Evolutionary conservation across 2,888 invertebrate species (phyloP).

Genomic region (Scaptomyza caliginosa): DNA sequence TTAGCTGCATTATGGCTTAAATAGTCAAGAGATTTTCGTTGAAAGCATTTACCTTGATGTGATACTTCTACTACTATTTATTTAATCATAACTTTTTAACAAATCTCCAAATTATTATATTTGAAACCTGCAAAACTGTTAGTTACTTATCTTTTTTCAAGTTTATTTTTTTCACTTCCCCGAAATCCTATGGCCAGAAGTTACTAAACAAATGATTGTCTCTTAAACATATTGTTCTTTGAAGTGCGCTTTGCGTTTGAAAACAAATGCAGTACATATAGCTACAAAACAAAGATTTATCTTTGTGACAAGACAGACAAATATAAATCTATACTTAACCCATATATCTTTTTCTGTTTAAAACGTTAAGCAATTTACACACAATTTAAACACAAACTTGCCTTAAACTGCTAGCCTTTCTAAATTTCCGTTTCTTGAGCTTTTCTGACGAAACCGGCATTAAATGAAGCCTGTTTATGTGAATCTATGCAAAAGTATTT

Average conservation of each 20-base stretch:
- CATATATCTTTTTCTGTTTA: background rate
- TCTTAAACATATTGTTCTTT: no score
- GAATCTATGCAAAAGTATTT: constrained; percentile 1
- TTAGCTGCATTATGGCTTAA: background rate
- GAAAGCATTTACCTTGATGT: background rate
- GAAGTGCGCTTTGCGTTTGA: no score
- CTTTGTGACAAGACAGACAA: background rate
- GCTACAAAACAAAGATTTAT: no score
- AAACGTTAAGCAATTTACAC: constrained; percentile 30
- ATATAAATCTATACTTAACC: constrained; percentile 3
- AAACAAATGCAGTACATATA: background rate
- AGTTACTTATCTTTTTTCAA: no score
- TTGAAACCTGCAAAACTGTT: no score
- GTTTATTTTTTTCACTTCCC: no score
- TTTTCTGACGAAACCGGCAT: constrained; percentile 47
- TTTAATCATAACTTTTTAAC: no score
- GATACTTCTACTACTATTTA: no score
- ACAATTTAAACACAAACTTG: constrained; percentile 1
- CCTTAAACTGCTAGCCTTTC: constrained; percentile 44
- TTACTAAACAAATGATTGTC: no score
- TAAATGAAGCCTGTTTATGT: constrained; percentile 12
- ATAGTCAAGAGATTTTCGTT: constrained; percentile 1
- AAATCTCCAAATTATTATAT: no score
- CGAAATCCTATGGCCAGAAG: no score
- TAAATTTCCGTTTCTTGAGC: constrained; percentile 53